A percentile compares a stretch with the other conserved stretches of the same genome.
Conservation (phyloP, 1,140 invertebrate species). For the Helicoverpa zea region DNA sequence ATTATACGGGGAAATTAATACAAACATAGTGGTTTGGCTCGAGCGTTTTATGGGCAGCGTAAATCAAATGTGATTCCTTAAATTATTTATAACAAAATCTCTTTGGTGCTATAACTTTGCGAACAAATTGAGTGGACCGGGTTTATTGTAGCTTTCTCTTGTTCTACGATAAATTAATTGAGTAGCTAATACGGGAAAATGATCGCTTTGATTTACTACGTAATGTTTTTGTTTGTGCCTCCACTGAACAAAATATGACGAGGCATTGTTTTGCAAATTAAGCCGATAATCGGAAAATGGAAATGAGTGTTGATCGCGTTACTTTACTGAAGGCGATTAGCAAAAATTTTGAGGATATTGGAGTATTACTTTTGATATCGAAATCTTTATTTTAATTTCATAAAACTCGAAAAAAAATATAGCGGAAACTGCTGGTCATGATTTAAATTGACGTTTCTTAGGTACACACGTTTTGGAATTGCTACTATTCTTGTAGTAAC, state of each 20-base stretch:
- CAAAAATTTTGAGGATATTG: neutral
- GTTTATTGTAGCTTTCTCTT: conserved; percentile 39
- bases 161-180: conserved; percentile 27
- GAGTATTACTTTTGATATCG: too few species aligned
- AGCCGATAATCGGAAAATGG: conserved; percentile 32
- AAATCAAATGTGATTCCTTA: conserved; percentile 52
- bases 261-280: conserved; percentile 35
- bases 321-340: neutral
- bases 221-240: conserved; percentile 15
- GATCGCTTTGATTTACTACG: conserved; percentile 24
- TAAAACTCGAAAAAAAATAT: too few species aligned
- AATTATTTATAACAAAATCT: conserved; percentile 53
- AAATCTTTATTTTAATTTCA: too few species aligned
- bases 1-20: conserved; percentile 35
- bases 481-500: too few species aligned
- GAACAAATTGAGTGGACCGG: conserved; percentile 43
- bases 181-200: conserved; percentile 39
- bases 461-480: too few species aligned
- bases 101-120: conserved; percentile 45
- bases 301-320: conserved; percentile 28
- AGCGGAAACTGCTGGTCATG: too few species aligned
- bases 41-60: conserved; percentile 37
- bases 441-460: too few species aligned
- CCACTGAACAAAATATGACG: conserved; percentile 14
- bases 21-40: conserved; percentile 41